phyloP scores from a whole-genome alignment of 2,113 vertebrate species.

The Sterna hirundo region DNA sequence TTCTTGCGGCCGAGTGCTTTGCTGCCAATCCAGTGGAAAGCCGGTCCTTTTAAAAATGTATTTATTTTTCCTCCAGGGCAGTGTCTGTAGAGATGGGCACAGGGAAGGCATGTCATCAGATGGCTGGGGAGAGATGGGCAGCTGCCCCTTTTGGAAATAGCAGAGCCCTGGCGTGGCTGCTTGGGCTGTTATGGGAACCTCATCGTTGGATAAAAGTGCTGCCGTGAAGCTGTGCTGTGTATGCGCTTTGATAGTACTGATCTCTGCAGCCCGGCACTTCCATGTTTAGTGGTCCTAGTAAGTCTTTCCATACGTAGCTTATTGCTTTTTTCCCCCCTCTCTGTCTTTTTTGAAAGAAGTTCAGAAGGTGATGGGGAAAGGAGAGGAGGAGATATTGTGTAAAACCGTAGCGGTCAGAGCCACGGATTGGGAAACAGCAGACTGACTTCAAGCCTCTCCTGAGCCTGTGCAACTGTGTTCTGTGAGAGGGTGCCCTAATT shows the following conservation, averaged over 20 bases:
- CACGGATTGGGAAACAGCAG: background rate
- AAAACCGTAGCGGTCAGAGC: background rate
- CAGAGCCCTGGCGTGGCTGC: background rate
- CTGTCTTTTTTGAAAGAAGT: background rate
- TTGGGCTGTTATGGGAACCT: background rate
- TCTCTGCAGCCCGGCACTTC: background rate
- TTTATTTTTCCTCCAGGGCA: background rate
- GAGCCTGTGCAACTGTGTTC: background rate
- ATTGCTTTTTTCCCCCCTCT: background rate
- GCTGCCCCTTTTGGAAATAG: background rate
- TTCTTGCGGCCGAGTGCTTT: background rate
- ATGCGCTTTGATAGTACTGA: too few species aligned
- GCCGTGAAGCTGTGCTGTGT: background rate
- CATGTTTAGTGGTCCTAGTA: background rate
- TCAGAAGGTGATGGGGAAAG: background rate
- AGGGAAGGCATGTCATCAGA: background rate
- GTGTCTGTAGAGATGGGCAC: background rate
- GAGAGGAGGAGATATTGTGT: background rate
- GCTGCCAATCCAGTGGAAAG: background rate
- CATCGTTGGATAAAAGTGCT: accelerated
- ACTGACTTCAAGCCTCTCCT: background rate
- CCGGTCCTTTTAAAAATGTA: background rate
- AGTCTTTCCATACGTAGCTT: accelerated
- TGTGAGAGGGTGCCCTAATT: background rate
- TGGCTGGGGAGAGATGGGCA: background rate